Conservation (phyloP, 2,888 invertebrate genomes). For the Gymnosoma rotundatum region DNA sequence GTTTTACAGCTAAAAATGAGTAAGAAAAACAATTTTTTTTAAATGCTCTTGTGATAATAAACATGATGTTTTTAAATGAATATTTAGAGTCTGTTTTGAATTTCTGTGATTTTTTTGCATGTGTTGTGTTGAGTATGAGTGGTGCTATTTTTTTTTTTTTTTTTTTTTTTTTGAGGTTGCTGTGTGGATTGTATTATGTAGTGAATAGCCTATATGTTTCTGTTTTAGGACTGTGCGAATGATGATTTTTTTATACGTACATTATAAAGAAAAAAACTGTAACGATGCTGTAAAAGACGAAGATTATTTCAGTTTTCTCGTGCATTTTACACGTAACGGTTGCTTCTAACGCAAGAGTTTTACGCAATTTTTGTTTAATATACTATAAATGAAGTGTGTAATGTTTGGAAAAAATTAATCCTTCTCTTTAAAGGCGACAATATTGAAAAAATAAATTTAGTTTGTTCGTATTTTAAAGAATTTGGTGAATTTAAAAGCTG, state of each 20-base stretch:
- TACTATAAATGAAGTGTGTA: conserved; percentile 40
- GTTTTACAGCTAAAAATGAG: conserved; percentile 6
- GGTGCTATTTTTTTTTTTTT: conserved; percentile 3
- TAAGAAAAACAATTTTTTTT: not conserved
- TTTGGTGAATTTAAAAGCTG: too few relatives aligned
- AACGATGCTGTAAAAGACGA: conserved; percentile 68
- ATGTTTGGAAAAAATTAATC: too few relatives aligned
- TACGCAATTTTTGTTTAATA: conserved; percentile 43
- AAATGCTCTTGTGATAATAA: conserved; percentile 38
- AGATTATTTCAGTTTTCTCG: conserved; percentile 79
- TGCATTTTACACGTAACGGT: conserved; percentile 80
- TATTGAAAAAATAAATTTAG: too few relatives aligned
- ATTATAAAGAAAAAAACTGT: conserved; percentile 45
- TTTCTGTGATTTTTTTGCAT: conserved; percentile 16
- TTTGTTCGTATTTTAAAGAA: too few relatives aligned
- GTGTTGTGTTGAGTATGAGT: not conserved
- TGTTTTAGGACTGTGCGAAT: conserved; percentile 13
- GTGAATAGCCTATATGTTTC: not conserved
- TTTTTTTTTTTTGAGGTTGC: conserved; percentile 43
- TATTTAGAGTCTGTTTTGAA: conserved; percentile 1
- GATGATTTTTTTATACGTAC: not conserved
- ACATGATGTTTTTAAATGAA: not conserved
- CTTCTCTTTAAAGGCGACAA: too few relatives aligned
- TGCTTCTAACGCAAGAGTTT: conserved; percentile 52
- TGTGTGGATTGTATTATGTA: conserved; percentile 62